Evolutionary conservation across 1,140 invertebrate species (phyloP).

Genomic region (Caenorhabditis tropicalis): DNA sequence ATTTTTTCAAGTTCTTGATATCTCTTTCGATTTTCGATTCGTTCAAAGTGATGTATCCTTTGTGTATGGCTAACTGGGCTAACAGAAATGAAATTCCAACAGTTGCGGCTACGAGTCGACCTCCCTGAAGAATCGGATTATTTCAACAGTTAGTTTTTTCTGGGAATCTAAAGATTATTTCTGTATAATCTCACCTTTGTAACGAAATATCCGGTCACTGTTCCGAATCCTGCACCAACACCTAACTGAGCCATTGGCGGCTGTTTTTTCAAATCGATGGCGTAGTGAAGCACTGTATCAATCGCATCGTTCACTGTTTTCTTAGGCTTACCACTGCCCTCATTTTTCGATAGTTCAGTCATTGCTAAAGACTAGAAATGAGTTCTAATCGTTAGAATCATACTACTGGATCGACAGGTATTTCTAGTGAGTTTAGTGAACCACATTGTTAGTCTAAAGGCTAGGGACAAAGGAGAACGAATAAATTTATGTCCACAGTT

Average conservation of each 20-base stretch:
- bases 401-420: no score
- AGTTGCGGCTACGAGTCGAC: slow-evolving; percentile 1
- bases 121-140: background rate
- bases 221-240: slow-evolving; percentile 12
- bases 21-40: slow-evolving; percentile 27
- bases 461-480: background rate
- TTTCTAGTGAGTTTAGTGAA: background rate
- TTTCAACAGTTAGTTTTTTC: no score
- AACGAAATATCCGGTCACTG: slow-evolving; percentile 23
- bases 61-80: slow-evolving; percentile 12
- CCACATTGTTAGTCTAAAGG: background rate
- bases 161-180: background rate
- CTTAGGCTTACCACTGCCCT: background rate
- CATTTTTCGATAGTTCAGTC: slow-evolving; percentile 3
- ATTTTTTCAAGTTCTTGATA: background rate
- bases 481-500: slow-evolving; percentile 7
- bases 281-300: background rate
- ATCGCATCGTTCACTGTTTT: background rate
- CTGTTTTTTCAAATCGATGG: background rate
- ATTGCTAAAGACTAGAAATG: background rate
- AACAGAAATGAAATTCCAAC: slow-evolving; percentile 1
- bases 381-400: no score
- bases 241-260: slow-evolving; percentile 15
- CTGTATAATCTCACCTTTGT: background rate
- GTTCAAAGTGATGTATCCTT: slow-evolving; percentile 35